A percentile compares a stretch with the other conserved stretches of the same genome.
Conservation (phyloP, 2,113 vertebrate species). For the Pseudorhombus dupliciocellatus region DNA sequence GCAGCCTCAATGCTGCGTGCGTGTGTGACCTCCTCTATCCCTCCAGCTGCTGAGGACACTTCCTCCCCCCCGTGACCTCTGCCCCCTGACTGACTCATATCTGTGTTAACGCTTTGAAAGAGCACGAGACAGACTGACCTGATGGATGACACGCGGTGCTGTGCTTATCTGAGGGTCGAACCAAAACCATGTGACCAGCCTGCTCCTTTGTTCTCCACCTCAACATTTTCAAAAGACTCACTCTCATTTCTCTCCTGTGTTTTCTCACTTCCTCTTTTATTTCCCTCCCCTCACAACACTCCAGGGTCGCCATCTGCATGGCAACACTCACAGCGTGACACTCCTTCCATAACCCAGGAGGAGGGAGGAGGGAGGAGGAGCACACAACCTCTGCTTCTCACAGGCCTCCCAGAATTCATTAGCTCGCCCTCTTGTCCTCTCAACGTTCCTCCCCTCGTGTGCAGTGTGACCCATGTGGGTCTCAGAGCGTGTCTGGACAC, state of each 20-base stretch:
- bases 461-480: conserved; percentile 42
- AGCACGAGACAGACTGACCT: background rate
- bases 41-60: background rate
- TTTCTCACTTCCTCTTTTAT: background rate
- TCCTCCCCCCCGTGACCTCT: background rate
- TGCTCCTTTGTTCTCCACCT: no score
- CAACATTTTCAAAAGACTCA: background rate
- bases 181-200: no score
- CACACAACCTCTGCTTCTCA: conserved; percentile 31
- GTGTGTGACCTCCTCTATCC: background rate
- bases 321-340: conserved; percentile 64
- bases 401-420: conserved; percentile 65
- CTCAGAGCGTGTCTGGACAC: conserved; percentile 25
- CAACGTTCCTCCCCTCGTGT: conserved; percentile 21
- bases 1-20: conserved; percentile 4
- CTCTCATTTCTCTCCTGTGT: conserved; percentile 16
- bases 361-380: conserved; percentile 16
- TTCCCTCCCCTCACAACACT: conserved; percentile 29
- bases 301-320: conserved; percentile 65
- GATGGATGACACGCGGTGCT: no score
- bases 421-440: conserved; percentile 56
- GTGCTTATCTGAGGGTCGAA: no score
- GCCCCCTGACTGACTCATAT: background rate
- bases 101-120: background rate
- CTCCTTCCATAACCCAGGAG: conserved; percentile 65